A percentile compares a stretch with the other conserved stretches of the same genome.
These are phyloP conservation scores for Eupelmus urozonus DNA, from an alignment of 2,888 invertebrate genomes.

Conservation along the genomic window DNA sequence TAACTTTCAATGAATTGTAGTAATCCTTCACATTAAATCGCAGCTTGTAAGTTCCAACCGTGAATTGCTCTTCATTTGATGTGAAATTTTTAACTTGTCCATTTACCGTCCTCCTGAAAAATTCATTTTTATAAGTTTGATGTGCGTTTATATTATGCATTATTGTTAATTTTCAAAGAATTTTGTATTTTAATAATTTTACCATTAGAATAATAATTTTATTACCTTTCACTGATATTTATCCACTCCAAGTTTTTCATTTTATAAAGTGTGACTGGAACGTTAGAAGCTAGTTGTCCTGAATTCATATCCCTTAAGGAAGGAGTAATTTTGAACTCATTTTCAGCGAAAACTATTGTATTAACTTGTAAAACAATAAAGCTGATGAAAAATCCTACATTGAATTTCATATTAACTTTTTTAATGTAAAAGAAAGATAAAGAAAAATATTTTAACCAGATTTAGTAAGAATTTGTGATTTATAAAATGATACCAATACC, in stretches of 20 bases:
- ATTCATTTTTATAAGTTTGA: too few species aligned
- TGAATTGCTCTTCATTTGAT: slow-evolving; percentile 77
- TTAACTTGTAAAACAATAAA: too few species aligned
- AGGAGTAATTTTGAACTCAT: too few species aligned
- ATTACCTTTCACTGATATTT: slow-evolving; percentile 48
- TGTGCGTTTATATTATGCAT: too few species aligned
- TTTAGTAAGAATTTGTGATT: too few species aligned
- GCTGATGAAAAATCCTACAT: too few species aligned
- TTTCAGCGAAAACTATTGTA: too few species aligned
- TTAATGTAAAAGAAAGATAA: too few species aligned
- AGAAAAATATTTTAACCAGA: too few species aligned
- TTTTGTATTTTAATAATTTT: too few species aligned
- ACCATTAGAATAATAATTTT: not conserved
- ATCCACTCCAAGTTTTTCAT: slow-evolving; percentile 81
- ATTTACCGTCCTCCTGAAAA: slow-evolving; percentile 79
- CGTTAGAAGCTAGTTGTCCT: slow-evolving; percentile 81
- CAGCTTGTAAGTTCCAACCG: slow-evolving; percentile 84
- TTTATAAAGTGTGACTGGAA: slow-evolving; percentile 83
- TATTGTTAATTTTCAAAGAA: too few species aligned
- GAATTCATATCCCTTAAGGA: slow-evolving; percentile 82
- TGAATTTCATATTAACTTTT: too few species aligned
- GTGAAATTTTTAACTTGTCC: slow-evolving; percentile 83
- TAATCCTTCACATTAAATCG: slow-evolving; percentile 84
- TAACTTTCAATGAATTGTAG: slow-evolving; percentile 80
- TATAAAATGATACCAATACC: not conserved